Conservation (phyloP, 2,797 vertebrate species). For the Xyrichtys novacula region DNA sequence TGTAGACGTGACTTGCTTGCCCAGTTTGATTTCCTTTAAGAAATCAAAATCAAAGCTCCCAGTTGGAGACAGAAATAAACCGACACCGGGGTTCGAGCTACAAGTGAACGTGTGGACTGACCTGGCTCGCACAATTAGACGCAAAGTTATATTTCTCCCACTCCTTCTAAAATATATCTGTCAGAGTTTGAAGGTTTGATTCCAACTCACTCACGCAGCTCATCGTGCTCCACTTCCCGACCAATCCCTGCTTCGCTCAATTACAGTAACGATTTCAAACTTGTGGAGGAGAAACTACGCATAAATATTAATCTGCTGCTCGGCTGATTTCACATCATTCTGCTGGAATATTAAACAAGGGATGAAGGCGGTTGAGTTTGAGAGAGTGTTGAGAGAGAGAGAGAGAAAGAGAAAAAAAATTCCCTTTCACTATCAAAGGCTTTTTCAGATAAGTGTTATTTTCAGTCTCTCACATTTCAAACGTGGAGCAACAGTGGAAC, state of each 20-base stretch:
- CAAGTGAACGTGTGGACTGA: conserved; percentile 21
- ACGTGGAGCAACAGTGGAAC: conserved; percentile 50
- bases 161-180: conserved; percentile 30
- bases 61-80: conserved; percentile 13
- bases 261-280: conserved; percentile 61
- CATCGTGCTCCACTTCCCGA: conserved; percentile 35
- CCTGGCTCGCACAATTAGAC: conserved; percentile 33
- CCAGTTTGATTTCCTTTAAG: conserved; percentile 22
- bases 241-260: conserved; percentile 45
- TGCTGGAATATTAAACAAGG: conserved; percentile 62
- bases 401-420: conserved; percentile 9
- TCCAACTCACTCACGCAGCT: conserved; percentile 21
- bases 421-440: conserved; percentile 58
- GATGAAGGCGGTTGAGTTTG: conserved; percentile 43
- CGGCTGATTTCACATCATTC: conserved; percentile 63
- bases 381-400: conserved; percentile 1
- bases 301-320: conserved; percentile 75
- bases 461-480: conserved; percentile 68
- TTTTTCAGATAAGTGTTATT: conserved; percentile 69
- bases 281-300: conserved; percentile 40
- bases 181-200: conserved; percentile 30
- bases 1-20: conserved; percentile 44
- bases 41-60: conserved; percentile 9
- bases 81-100: conserved; percentile 26
- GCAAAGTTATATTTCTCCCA: conserved; percentile 15